Percentiles rank a stretch among this genome's conserved stretches.
Evolutionary conservation across 2,888 invertebrate genomes (phyloP).

Genomic region (Ptilodon capucinus): DNA sequence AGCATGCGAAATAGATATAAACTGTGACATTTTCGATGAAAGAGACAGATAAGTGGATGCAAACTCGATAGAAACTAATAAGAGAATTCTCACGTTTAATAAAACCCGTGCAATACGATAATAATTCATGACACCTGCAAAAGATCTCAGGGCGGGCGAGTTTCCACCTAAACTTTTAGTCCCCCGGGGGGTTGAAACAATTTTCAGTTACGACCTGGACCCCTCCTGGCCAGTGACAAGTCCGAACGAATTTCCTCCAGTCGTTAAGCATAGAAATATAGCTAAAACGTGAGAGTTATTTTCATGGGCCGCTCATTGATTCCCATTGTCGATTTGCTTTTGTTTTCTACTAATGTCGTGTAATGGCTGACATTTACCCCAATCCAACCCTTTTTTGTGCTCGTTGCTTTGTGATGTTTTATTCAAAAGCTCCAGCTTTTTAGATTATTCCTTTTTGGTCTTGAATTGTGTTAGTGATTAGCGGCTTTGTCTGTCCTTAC

Average conservation of each 20-base stretch:
- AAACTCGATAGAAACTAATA: background rate
- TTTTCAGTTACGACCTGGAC: slow-evolving; percentile 66
- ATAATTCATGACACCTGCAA: slow-evolving; percentile 73
- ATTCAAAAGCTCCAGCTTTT: background rate
- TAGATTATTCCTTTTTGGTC: background rate
- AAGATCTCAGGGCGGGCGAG: slow-evolving; percentile 50
- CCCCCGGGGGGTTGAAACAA: slow-evolving; percentile 62
- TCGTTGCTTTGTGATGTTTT: slow-evolving; percentile 7
- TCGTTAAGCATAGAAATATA: slow-evolving; percentile 68
- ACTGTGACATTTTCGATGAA: background rate
- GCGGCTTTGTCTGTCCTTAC: too few relatives aligned
- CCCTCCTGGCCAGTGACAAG: slow-evolving; percentile 45
- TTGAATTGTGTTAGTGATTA: too few relatives aligned
- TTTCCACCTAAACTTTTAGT: slow-evolving; percentile 47
- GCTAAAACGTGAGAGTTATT: slow-evolving; percentile 57
- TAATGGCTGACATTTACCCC: slow-evolving; percentile 28
- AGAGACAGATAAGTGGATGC: background rate
- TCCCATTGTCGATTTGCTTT: slow-evolving; percentile 21
- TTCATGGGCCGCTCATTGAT: slow-evolving; percentile 25
- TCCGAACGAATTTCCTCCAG: slow-evolving; percentile 54
- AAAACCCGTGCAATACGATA: slow-evolving; percentile 56
- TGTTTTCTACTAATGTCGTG: slow-evolving; percentile 30
- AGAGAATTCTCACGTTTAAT: slow-evolving; percentile 48
- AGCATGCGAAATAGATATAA: background rate
- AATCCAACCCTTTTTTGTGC: slow-evolving; percentile 17